Base-by-base conservation (phyloP, 92 coral and sea anemone genomes). In the Bergia puertoricense region DNA sequence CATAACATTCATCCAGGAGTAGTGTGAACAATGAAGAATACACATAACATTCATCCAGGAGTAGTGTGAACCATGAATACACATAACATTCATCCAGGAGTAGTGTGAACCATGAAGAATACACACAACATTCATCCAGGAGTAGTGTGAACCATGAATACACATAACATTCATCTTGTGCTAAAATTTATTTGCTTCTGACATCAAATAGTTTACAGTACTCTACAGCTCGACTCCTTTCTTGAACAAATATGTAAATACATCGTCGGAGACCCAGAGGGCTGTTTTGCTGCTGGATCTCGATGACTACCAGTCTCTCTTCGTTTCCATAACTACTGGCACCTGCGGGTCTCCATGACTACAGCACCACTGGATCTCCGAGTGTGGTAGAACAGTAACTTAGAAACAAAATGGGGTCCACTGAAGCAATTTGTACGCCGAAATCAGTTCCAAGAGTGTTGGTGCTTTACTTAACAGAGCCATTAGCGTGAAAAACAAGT, bases 101-200 rank as follows among this genome's bases (percentile, higher is more conserved):
- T n/a, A n/a, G n/a, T n/a, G n/a, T n/a, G n/a, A n/a, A n/a, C n/a
- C n/a, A n/a, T n/a, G n/a, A n/a, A n/a, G n/a, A n/a, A n/a, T n/a
- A n/a, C n/a, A n/a, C n/a, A n/a, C n/a, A n/a, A n/a, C n/a, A n/a
- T n/a, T n/a, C n/a, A n/a, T n/a, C n/a, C n/a, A n/a, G n/a, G n/a
- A n/a, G n/a, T n/a, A n/a, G n/a, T n/a, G n/a, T n/a, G n/a, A n/a
- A n/a, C n/a, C n/a, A n/a, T n/a, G n/a, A 83, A 54, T 18, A 14
- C 16, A 83, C 59, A 83, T 67, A 71, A 45, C 36, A 36, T 11
- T 43, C 44, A 84, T 69, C 87, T 84, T 84, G 87, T 84, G 87
- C 87, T 84, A 84, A 84, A 84, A 89, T 95, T 93, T 85, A 93
- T 93, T 95, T 94, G 98, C 98, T 93, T 95, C 98, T 95, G 98